Conservation (phyloP, 2,888 invertebrate species). For the Orchestes rusci region DNA sequence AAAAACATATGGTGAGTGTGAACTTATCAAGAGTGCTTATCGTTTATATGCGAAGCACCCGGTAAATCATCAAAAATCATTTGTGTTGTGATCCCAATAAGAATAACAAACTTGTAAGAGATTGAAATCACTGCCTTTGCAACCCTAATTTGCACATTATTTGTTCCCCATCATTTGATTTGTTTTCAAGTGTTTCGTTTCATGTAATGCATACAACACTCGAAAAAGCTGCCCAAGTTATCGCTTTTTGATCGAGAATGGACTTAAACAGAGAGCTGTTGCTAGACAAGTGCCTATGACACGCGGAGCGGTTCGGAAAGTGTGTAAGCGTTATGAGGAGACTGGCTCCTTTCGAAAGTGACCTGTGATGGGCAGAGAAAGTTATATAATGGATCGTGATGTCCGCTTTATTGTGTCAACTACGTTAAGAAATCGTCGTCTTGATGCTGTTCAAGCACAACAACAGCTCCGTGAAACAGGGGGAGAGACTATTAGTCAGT, state of each 20-base stretch:
- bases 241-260: too few species aligned
- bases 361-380: conserved; percentile 17
- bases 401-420: conserved; percentile 24
- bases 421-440: conserved; percentile 25
- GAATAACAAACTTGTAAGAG: conserved; percentile 9
- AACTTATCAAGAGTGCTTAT: too few species aligned
- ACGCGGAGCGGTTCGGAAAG: conserved; percentile 24
- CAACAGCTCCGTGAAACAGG: conserved; percentile 14
- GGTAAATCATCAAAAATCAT: conserved; percentile 12
- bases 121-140: conserved; percentile 18
- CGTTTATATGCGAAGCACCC: conserved; percentile 11
- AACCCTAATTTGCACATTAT: conserved; percentile 19
- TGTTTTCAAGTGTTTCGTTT: conserved; percentile 20
- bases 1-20: too few species aligned
- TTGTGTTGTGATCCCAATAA: conserved; percentile 13
- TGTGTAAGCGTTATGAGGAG: conserved; percentile 23
- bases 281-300: conserved; percentile 18
- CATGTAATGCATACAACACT: conserved; percentile 24
- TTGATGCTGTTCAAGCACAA: conserved; percentile 13
- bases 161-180: conserved; percentile 18
- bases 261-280: too few species aligned
- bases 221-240: conserved; percentile 18
- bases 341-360: conserved; percentile 24
- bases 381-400: conserved; percentile 21
- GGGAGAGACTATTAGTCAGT: conserved; percentile 27